Percentiles rank a stretch among this genome's conserved stretches.
Conservation (phyloP, 2,888 invertebrate genomes). For the Tromatobia lineatoria region DNA sequence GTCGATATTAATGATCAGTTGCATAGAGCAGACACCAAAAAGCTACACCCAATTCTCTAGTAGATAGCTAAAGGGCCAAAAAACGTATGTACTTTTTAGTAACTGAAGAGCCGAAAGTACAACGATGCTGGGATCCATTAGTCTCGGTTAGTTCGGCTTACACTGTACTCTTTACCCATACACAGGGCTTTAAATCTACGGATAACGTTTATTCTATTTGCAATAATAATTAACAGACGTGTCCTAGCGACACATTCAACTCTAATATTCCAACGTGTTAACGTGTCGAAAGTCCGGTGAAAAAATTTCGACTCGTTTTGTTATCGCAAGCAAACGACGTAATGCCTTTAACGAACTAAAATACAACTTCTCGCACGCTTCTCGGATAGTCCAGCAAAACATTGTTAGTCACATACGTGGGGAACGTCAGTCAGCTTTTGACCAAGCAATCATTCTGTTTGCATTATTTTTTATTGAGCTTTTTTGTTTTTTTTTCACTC, state of each 20-base stretch:
- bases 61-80: constrained; percentile 72
- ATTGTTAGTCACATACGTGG: constrained; percentile 44
- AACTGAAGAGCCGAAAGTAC: constrained; percentile 8
- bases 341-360: constrained; percentile 44
- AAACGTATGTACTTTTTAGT: constrained; percentile 13
- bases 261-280: constrained; percentile 33
- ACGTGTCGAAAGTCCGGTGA: constrained; percentile 55
- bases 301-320: constrained; percentile 41
- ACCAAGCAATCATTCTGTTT: constrained; percentile 11
- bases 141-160: constrained; percentile 55
- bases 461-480: constrained; percentile 3
- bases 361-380: constrained; percentile 61
- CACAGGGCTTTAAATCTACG: constrained; percentile 60
- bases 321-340: constrained; percentile 64
- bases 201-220: constrained; percentile 28
- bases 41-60: constrained; percentile 80
- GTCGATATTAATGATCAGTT: constrained; percentile 77
- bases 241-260: constrained; percentile 56
- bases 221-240: constrained; percentile 12
- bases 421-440: constrained; percentile 43
- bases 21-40: constrained; percentile 79
- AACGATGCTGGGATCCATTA: constrained; percentile 28
- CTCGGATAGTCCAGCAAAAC: constrained; percentile 58
- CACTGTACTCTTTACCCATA: constrained; percentile 57
- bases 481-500: background rate